Conservation (phyloP, 2,888 invertebrate genomes). For the Labia minor region DNA sequence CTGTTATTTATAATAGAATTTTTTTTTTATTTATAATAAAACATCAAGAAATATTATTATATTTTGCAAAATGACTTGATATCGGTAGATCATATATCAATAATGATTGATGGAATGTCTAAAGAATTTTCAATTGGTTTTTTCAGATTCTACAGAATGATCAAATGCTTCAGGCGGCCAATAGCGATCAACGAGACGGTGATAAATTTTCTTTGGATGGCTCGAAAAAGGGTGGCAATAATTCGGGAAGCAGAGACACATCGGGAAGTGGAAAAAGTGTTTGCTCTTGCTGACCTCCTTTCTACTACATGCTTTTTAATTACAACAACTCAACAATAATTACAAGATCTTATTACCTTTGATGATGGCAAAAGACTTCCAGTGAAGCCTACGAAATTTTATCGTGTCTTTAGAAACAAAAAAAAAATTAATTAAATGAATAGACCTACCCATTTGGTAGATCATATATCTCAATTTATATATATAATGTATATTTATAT, state of each 20-base stretch:
- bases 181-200: slow-evolving; percentile 49
- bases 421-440: not conserved
- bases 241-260: not conserved
- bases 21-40: not conserved
- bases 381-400: not conserved
- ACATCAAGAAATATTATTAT: no score
- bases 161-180: slow-evolving; percentile 53
- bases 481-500: not conserved
- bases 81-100: no score
- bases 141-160: slow-evolving; percentile 67
- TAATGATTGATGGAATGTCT: no score
- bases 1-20: no score
- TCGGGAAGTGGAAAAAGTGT: not conserved
- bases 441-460: not conserved
- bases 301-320: not conserved
- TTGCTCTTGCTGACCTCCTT: not conserved
- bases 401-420: not conserved
- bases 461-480: not conserved
- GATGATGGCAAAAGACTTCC: not conserved
- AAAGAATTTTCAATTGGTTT: no score
- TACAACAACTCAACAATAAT: not conserved
- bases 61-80: no score
- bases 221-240: not conserved
- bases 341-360: not conserved
- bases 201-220: slow-evolving; percentile 57